Base-by-base conservation (phyloP, 2,888 invertebrate genomes). In the Microdon myrmicae region DNA sequence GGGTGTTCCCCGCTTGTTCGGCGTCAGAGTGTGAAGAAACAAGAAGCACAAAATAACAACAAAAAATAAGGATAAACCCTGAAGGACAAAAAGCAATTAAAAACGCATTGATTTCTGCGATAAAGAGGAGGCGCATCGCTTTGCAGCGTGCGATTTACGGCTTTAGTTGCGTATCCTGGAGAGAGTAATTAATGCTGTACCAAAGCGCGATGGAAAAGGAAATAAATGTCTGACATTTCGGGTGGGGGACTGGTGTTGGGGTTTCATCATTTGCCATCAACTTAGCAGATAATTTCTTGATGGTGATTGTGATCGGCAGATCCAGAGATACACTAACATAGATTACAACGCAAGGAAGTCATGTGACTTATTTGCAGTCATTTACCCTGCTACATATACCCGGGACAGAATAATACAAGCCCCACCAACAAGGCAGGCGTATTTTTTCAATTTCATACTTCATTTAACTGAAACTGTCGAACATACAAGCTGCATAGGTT, bases 101-200 rank as follows among this genome's bases (percentile, higher is more conserved):
- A 64, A 64, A 58, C 41, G 58, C 64, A 64, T 64, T 64, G 64
- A 64, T 64, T 58, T 43, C 43, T 45, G 51, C 51, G 64, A 64
- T 64, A 58, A 64, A 64, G 58, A 58, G 58, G 64, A 64, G 64
- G 64, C 64, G 41, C 47, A 20, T 47, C 64, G 51, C 47, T 58
- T 64, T 58, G 58, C 64, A 49, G 56, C 43, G 45, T 47, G 51
- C 32, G 47, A 64, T 64, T 64, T 58, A 58, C 51, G 56, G 37
- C 53, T 37, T n/a, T n/a, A n/a, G n/a, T n/a, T n/a, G 19, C 14
- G 41, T 12, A 28, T 13, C 47, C 28, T 58, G 23, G 19, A n/a
- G n/a, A n/a, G n/a, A 47, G 51, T 47, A 58, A 64, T 64, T 64
- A 58, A 58, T 53, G 51, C 47, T 56, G n/a, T n/a, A n/a, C n/a